Conservation (phyloP, 2,888 invertebrate species). For the Geophilus truncorum region DNA sequence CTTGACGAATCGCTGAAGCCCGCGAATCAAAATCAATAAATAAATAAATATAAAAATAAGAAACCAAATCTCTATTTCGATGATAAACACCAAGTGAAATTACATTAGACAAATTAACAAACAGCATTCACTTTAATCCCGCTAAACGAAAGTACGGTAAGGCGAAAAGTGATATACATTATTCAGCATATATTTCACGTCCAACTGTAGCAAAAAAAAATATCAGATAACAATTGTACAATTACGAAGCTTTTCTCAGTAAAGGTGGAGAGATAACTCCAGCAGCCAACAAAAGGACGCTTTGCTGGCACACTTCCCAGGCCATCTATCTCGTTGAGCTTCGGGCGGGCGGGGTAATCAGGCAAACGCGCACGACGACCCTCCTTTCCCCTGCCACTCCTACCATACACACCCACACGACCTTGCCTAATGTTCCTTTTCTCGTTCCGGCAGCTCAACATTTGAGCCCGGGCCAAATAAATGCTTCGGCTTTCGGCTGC, state of each 20-base stretch:
- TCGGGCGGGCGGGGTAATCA: constrained; percentile 25
- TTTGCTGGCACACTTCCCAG: constrained; percentile 27
- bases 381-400: constrained; percentile 13
- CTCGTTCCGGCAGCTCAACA: constrained; percentile 27
- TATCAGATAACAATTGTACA: not conserved
- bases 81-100: too few relatives aligned
- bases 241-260: constrained; percentile 7
- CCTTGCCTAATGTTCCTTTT: constrained; percentile 23
- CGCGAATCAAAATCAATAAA: not conserved
- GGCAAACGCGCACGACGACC: constrained; percentile 17
- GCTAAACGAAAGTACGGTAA: too few relatives aligned
- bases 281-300: constrained; percentile 16
- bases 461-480: constrained; percentile 11
- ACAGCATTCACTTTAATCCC: too few relatives aligned
- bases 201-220: not conserved
- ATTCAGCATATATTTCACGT: too few relatives aligned
- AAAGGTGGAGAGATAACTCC: constrained; percentile 25
- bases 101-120: too few relatives aligned
- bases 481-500: not conserved
- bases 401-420: constrained; percentile 11
- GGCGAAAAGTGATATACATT: too few relatives aligned
- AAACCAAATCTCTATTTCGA: too few relatives aligned
- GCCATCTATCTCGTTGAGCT: constrained; percentile 12
- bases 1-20: not conserved
- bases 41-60: too few relatives aligned